Evolutionary conservation across 2,888 invertebrate species (phyloP).

Genomic region (Volucella inanis): DNA sequence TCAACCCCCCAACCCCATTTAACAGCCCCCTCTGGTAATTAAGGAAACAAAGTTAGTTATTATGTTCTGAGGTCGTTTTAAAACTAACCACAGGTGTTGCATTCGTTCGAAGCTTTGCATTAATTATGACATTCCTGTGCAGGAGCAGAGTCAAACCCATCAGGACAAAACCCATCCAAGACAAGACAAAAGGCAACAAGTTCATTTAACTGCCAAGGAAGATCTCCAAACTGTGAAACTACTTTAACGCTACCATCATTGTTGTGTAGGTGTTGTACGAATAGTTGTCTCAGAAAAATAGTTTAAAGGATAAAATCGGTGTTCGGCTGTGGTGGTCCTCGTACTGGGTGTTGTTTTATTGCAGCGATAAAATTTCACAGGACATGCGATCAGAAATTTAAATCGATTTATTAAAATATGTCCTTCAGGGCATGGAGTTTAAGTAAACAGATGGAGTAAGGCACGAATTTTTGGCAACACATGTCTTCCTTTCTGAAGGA

Average conservation of each 20-base stretch:
- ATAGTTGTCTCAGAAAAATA: slow-evolving; percentile 51
- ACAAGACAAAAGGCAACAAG: slow-evolving; percentile 69
- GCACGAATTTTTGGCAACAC: slow-evolving; percentile 51
- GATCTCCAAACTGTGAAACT: slow-evolving; percentile 58
- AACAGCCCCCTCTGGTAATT: slow-evolving; percentile 58
- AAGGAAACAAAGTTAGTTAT: slow-evolving; percentile 75
- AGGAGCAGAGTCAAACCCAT: slow-evolving; percentile 7
- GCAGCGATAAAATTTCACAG: slow-evolving; percentile 70
- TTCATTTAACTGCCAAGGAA: slow-evolving; percentile 59
- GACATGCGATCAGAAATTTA: slow-evolving; percentile 81
- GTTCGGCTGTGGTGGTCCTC: slow-evolving; percentile 7
- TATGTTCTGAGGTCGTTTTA: slow-evolving; percentile 80
- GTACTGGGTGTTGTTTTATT: slow-evolving; percentile 26
- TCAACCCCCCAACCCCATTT: background rate
- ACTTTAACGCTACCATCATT: slow-evolving; percentile 52
- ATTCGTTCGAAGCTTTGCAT: slow-evolving; percentile 83
- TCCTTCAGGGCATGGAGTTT: slow-evolving; percentile 16
- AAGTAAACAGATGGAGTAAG: background rate
- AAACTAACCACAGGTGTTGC: slow-evolving; percentile 83
- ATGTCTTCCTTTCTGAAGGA: slow-evolving; percentile 46
- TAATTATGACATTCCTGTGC: slow-evolving; percentile 82
- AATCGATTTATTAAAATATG: slow-evolving; percentile 81
- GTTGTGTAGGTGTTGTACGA: background rate
- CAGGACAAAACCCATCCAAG: slow-evolving; percentile 13
- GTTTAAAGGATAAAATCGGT: slow-evolving; percentile 42